Base-by-base conservation (phyloP, 2,888 invertebrate genomes). In the Dryobota labecula region DNA sequence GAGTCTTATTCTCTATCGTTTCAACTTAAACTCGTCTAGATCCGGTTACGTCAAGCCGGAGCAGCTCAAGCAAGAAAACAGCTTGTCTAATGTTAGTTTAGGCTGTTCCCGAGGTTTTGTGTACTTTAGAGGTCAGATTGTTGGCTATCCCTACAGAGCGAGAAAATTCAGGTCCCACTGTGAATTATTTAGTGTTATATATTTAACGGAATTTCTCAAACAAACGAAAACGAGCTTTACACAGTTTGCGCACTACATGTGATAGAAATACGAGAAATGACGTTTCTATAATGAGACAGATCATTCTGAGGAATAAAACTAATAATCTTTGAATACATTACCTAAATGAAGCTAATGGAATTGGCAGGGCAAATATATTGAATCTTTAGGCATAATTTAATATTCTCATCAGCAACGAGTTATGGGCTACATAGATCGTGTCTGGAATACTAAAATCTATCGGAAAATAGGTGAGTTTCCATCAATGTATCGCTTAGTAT, bases 311-410 rank as follows among this genome's bases (percentile, higher is more conserved):
- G 9, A 43, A 15, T n/a, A 49, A 41, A 2, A 9, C 24, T 1
- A 62, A 20, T 38, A 30, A 33, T 33, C 38, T 30, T 53, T 20
- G 30, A 30, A 73, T 30, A 49, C 24, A 49, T 70, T 49, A 70
- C 13, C 18, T 51, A 36, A 69, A 58, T 51, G 2, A 47, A 61
- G 53, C 15, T 54, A 73, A 71, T 53, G 53, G 38, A 45, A 73
- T 54, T 45, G 20, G 20, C 27, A 27, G n/a, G 5, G 66, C 49
- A 45, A 51, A 74, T 51, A 51, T 64, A 67, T 68, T 43, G 49
- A 76, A 76, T 60, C 76, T 49, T 76, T 75, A 66, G 24, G 27
- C 38, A 24, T 24, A 54, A 33, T 61, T 76, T 68, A 76, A 62
- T 76, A 75, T 58, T 58, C 57, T 47, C 49, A 41, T 58, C 70